Evolutionary conservation across 2,797 vertebrate species (phyloP), one percentile per base, ranked within the genome.

Genomic region (Lacerta viridis): DNA sequence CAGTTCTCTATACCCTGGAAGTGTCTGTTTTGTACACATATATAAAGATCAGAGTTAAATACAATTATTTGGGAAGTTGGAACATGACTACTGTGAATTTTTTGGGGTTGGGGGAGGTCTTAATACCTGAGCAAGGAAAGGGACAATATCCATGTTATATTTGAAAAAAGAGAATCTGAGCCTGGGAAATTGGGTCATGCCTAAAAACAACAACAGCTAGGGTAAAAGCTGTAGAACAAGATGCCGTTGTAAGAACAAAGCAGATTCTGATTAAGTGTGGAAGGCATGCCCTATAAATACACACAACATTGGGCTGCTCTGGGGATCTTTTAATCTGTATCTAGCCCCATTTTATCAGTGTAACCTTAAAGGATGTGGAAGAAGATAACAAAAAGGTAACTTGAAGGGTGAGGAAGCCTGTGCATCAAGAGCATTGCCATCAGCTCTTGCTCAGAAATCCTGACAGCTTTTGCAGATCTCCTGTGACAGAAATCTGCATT

Each of bases 311-410:
- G 18, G 33, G 55, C n/a, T 4, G 41, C n/a, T 59, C 33, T 72
- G 46, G 15, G 50, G n/a, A 84, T 72, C 82, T 72, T 36, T 55
- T 83, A 83, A 83, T 83, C 46, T 84, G 68, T 23, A 74, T 29
- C 72, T 11, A 41, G 36, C 41, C 25, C 72, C 72, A 75, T 61
- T 76, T 41, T 64, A 85, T 76, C 50, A 75, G 23, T 29, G 55
- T 39, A 6, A 61, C 71, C 71, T 61, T 84, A 33, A 61, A 55
- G 50, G 50, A 55, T 55, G 50, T 15, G 50, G 50, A 55, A 55
- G 50, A 55, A 55, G 50, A 50, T 76, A 85, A 55, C 72, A n/a
- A 75, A 6, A 59, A 75, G 83, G 75, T 84, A 85, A 85, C n/a
- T 9, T 41, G 83, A 76, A 85, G 83, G 81, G 46, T 69, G 27